Evolutionary conservation across 2,113 vertebrate genomes (phyloP).

Genomic region (Oryzias melastigma): DNA sequence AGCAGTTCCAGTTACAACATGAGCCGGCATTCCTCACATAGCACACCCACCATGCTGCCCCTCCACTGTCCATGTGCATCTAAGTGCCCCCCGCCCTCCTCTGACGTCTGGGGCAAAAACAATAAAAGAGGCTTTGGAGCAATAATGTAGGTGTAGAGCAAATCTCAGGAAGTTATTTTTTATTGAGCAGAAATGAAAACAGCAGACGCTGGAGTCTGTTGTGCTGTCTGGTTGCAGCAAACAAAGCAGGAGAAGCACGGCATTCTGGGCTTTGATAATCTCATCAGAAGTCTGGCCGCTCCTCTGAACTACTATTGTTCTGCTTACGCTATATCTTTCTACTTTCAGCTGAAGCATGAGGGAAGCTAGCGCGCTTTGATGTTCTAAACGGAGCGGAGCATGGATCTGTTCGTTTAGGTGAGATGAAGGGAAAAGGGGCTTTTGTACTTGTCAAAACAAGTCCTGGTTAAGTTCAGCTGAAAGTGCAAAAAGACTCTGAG

Average conservation of each 20-base stretch:
- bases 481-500: conserved; percentile 7
- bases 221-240: no score
- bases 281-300: not conserved
- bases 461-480: conserved; percentile 4
- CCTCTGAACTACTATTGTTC: conserved; percentile 4
- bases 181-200: no score
- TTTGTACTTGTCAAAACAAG: conserved; percentile 2
- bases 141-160: no score
- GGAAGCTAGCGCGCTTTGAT: conserved; percentile 37
- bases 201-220: no score
- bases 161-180: no score
- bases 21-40: conserved; percentile 78
- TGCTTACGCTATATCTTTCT: conserved; percentile 12
- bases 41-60: conserved; percentile 66
- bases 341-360: conserved; percentile 18
- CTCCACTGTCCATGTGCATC: conserved; percentile 33
- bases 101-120: no score
- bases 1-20: conserved; percentile 76
- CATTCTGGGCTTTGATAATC: no score
- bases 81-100: not conserved
- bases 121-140: no score
- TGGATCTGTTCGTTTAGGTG: conserved; percentile 24
- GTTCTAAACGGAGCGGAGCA: conserved; percentile 13
- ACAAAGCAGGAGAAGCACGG: no score
- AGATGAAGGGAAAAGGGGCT: conserved; percentile 6